Evolutionary conservation across 1,140 invertebrate species (phyloP), one percentile per base, ranked within the genome.

Genomic region (Helicorthomorpha holstii): DNA sequence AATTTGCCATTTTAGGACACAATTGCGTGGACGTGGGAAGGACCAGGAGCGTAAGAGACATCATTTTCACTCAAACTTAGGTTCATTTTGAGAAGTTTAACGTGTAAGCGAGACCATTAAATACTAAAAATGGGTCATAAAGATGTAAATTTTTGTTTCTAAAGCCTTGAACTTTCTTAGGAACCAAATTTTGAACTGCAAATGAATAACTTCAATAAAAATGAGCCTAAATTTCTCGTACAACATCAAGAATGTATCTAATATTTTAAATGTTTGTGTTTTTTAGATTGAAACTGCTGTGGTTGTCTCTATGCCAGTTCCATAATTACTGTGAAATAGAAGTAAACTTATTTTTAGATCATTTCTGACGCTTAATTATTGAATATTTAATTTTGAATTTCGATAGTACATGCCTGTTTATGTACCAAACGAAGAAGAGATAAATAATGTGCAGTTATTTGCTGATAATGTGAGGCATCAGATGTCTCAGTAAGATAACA

Each of bases 1-100:
- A 50, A 49, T 44, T 52, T 1, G 25, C 48, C 55, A 25, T 51
- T 7, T 53, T 56, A 71, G 69, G 89, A 97, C 63, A 92, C 89
- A 2, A 80, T 91, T 38, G 92, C 90, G 0, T 97, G 92, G 92
- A 96, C 91, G 2, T 97, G 92, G 91, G 87, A 94, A 69, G 91
- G 92, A 52, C 88, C 90, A 55, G 84, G 85, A 69, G 85, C 85
- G 87, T 93, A 73, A 85, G 85, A 82, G 53, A 16, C 29, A 34
- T 16, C 16, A 7, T 34, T 52, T 10, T n/a, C n/a, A n/a, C n/a
- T n/a, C n/a, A n/a, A n/a, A n/a, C n/a, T n/a, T n/a, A n/a, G n/a
- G n/a, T n/a, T n/a, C n/a, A n/a, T n/a, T n/a, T n/a, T n/a, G n/a
- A n/a, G n/a, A n/a, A n/a, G n/a, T n/a, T n/a, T n/a, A n/a, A n/a